phyloP scores from a whole-genome alignment of 2,797 vertebrate genomes.

The Masticophis lateralis region DNA sequence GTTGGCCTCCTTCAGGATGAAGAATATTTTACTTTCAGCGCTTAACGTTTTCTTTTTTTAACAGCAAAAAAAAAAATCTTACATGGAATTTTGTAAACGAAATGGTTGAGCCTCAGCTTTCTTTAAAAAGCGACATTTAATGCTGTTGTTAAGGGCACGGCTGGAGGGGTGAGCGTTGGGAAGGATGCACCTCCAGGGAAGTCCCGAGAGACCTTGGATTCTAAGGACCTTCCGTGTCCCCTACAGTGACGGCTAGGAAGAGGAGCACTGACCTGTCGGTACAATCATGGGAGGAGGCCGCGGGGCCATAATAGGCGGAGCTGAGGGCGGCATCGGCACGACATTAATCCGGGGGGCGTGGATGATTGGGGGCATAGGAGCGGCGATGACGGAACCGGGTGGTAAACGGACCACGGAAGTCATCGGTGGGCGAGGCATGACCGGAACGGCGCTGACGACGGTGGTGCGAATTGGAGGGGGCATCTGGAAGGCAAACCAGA shows the following conservation, averaged over 20 bases:
- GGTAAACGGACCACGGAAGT: conserved; percentile 87
- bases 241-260: not conserved
- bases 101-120: not conserved
- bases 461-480: conserved; percentile 87
- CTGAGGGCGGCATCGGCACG: conserved; percentile 89
- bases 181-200: not conserved
- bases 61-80: not conserved
- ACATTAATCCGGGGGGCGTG: conserved; percentile 91
- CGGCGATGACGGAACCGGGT: conserved; percentile 86
- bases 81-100: not conserved
- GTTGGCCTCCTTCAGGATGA: not conserved
- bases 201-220: no score
- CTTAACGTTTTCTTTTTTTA: not conserved
- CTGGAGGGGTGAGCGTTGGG: not conserved
- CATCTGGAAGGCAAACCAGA: conserved; percentile 72
- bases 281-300: conserved; percentile 96
- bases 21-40: not conserved
- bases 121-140: not conserved
- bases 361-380: conserved; percentile 91
- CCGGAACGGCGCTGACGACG: conserved; percentile 89
- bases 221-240: fast-evolving
- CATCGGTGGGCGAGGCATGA: conserved; percentile 89
- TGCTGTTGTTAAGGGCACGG: not conserved
- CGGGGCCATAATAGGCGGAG: conserved; percentile 89
- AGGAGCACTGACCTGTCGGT: conserved; percentile 81